Evolutionary conservation across 2,888 invertebrate species (phyloP).

Genomic region (Eustalomyia histrio): DNA sequence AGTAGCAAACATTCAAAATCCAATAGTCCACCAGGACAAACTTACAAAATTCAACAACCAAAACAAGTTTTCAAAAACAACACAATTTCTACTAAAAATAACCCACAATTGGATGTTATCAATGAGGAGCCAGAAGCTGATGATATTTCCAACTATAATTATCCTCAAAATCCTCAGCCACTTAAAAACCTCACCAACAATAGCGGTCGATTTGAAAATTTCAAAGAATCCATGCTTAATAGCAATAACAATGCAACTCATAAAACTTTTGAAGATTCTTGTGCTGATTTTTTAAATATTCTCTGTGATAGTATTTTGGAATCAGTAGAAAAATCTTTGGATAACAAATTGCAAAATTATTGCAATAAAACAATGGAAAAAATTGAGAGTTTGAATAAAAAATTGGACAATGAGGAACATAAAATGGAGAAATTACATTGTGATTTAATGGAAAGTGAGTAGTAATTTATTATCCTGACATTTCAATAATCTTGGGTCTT

Average conservation of each 20-base stretch:
- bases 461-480: no score
- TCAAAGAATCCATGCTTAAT: background rate
- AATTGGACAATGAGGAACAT: slow-evolving; percentile 61
- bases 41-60: background rate
- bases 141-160: background rate
- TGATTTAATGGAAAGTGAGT: slow-evolving; percentile 69
- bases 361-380: slow-evolving; percentile 53
- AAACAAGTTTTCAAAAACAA: background rate
- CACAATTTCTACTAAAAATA: background rate
- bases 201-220: background rate
- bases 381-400: slow-evolving; percentile 54
- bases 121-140: slow-evolving; percentile 61
- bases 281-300: slow-evolving; percentile 73
- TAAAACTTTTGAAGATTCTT: slow-evolving; percentile 68
- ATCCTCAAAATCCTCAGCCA: background rate
- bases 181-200: background rate
- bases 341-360: slow-evolving; percentile 56
- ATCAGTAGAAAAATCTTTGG: slow-evolving; percentile 70
- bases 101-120: slow-evolving; percentile 62
- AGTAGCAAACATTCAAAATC: background rate
- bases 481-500: no score
- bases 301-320: slow-evolving; percentile 74
- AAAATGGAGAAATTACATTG: slow-evolving; percentile 60
- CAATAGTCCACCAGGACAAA: background rate
- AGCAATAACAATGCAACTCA: no score